These are phyloP conservation scores for Alentia gelatinosa DNA, from an alignment of 2,888 invertebrate species.

Conservation along the genomic window DNA sequence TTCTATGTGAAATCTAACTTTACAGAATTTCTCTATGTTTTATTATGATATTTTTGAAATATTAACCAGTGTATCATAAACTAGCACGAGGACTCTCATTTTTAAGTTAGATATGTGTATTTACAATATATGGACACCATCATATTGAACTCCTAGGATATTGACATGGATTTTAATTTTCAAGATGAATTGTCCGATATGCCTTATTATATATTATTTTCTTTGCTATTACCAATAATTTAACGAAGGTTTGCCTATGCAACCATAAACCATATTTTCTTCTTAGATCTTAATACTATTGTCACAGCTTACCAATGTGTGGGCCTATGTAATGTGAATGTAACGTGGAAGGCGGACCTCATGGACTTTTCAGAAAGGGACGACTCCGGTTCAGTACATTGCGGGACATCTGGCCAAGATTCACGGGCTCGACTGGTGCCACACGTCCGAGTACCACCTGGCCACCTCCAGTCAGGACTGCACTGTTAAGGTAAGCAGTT, in stretches of 20 bases:
- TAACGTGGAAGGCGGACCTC: background rate
- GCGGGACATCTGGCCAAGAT: conserved; percentile 95
- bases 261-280: background rate
- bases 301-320: no score
- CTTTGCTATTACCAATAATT: background rate
- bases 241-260: background rate
- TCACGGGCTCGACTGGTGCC: conserved; percentile 96
- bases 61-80: no score
- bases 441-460: conserved; percentile 75
- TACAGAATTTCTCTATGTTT: no score
- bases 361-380: conserved; percentile 73
- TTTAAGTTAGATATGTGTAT: no score
- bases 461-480: conserved; percentile 96
- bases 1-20: no score
- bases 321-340: no score
- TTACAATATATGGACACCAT: background rate
- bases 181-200: no score
- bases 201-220: background rate
- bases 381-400: conserved; percentile 91
- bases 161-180: no score
- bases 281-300: background rate
- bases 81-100: no score
- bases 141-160: background rate
- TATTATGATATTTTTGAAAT: no score
- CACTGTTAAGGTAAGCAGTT: conserved; percentile 89